Conservation (phyloP, 2,888 invertebrate genomes). For the Homarus gammarus region DNA sequence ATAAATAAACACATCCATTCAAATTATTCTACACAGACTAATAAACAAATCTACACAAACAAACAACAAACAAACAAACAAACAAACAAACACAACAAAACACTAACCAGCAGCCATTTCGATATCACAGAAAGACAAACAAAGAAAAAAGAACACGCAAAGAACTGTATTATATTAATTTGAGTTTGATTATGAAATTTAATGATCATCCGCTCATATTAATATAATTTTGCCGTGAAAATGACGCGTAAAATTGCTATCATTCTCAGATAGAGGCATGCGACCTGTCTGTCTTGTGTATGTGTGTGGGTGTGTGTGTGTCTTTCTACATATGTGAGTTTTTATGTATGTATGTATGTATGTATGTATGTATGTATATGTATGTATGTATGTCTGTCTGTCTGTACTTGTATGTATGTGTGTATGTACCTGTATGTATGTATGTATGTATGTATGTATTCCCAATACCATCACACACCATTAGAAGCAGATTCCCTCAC, state of each 20-base stretch:
- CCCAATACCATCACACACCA: no score
- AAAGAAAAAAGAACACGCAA: background rate
- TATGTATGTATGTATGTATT: no score
- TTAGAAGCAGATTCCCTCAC: no score
- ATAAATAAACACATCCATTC: no score
- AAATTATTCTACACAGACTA: no score
- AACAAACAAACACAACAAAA: no score
- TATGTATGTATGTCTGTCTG: background rate
- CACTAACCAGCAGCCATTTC: no score
- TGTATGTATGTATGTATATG: background rate
- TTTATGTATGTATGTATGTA: conserved; percentile 5
- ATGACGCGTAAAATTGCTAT: conserved; percentile 33
- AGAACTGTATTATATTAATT: conserved; percentile 23
- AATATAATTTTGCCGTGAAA: conserved; percentile 39
- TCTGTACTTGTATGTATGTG: background rate
- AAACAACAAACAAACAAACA: no score
- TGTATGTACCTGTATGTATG: background rate
- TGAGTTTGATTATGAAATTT: conserved; percentile 40
- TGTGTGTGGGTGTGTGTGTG: conserved; percentile 2
- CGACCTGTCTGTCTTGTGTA: background rate
- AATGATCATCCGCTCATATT: conserved; percentile 34
- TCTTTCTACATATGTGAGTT: background rate
- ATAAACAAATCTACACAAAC: no score
- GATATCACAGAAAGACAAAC: background rate
- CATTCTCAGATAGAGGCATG: background rate